Evolutionary conservation across 2,888 invertebrate genomes (phyloP).

Genomic region (Dasypogon diadema): DNA sequence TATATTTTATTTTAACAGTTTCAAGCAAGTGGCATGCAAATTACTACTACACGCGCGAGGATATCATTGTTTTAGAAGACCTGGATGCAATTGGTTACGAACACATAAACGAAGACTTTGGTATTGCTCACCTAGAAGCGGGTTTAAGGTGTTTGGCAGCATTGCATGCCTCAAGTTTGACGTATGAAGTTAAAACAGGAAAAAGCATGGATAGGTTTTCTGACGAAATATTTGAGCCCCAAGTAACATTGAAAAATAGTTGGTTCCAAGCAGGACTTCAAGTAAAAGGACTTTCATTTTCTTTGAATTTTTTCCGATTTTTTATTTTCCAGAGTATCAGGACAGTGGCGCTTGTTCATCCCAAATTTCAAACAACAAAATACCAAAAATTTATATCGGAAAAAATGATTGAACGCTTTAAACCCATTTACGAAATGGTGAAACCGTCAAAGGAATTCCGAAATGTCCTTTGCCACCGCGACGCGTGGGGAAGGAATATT

Average conservation of each 20-base stretch:
- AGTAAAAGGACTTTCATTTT: neutral
- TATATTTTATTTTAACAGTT: conserved; percentile 4
- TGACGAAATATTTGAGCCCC: conserved; percentile 46
- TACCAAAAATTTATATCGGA: conserved; percentile 60
- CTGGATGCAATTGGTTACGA: conserved; percentile 53
- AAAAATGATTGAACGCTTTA: conserved; percentile 60
- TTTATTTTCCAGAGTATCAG: conserved; percentile 59
- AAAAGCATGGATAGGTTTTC: conserved; percentile 7
- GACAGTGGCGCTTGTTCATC: conserved; percentile 60
- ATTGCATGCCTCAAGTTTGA: conserved; percentile 62
- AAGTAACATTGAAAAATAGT: conserved; percentile 33
- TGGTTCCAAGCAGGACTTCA: conserved; percentile 51
- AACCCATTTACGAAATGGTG: conserved; percentile 61
- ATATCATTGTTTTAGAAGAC: conserved; percentile 63
- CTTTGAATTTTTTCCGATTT: neutral
- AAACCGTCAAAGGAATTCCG: conserved; percentile 64
- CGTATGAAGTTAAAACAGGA: conserved; percentile 60
- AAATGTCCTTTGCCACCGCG: conserved; percentile 69
- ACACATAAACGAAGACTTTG: conserved; percentile 54
- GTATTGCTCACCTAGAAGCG: conserved; percentile 61
- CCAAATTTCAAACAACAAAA: conserved; percentile 58
- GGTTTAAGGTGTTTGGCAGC: conserved; percentile 61
- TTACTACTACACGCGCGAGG: conserved; percentile 60
- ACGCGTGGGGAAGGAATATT: conserved; percentile 67
- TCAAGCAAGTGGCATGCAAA: conserved; percentile 62